phyloP scores from a whole-genome alignment of 64 coral and sea anemone genomes.

The Montipora foliosa region DNA sequence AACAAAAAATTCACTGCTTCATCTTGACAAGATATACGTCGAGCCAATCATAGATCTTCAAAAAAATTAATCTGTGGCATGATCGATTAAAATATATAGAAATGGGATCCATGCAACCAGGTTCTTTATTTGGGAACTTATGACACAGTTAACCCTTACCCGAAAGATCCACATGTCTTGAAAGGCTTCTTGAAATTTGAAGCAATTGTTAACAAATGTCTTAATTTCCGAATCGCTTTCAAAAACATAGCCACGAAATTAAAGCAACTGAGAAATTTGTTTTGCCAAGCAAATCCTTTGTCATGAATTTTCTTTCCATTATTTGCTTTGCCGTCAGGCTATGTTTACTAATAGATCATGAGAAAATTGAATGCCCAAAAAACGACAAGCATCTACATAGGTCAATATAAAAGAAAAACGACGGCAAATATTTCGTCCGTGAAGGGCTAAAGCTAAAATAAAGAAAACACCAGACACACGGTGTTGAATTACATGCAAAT shows the following conservation, averaged over 20 bases:
- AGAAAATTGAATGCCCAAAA: neutral
- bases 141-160: neutral
- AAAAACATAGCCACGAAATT: too few relatives aligned
- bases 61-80: neutral
- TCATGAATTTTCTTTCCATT: neutral
- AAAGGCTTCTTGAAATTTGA: too few relatives aligned
- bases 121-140: neutral
- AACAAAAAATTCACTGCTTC: neutral
- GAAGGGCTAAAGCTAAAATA: too few relatives aligned
- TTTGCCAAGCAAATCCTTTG: too few relatives aligned
- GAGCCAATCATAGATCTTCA: neutral
- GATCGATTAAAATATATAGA: neutral
- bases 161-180: neutral
- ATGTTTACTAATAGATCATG: neutral
- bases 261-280: too few relatives aligned
- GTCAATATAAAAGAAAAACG: neutral
- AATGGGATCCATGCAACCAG: neutral
- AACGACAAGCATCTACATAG: neutral
- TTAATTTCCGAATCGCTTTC: too few relatives aligned
- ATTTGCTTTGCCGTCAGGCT: neutral
- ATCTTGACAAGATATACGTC: neutral
- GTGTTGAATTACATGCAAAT: too few relatives aligned
- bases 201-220: neutral
- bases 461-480: too few relatives aligned
- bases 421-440: too few relatives aligned